These are phyloP conservation scores for Meriones unguiculatus DNA, from an alignment of 2,113 vertebrate species.

Conservation along the genomic window DNA sequence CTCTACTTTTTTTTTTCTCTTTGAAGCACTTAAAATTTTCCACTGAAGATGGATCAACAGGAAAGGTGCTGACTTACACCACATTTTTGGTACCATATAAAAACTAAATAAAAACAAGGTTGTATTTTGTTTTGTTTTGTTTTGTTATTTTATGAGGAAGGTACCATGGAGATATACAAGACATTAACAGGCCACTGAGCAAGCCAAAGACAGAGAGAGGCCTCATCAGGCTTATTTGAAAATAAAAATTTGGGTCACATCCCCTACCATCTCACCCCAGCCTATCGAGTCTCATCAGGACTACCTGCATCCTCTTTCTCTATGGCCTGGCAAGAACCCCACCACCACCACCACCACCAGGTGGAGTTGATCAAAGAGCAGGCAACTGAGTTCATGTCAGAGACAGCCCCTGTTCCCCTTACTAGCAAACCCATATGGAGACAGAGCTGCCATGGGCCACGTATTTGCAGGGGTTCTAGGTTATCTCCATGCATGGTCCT, in stretches of 20 bases:
- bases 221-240: slow-evolving; percentile 77
- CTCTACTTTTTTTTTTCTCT: background rate
- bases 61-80: slow-evolving; percentile 56
- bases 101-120: slow-evolving; percentile 81
- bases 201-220: background rate
- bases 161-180: background rate
- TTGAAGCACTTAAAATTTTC: slow-evolving; percentile 58
- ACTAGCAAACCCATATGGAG: too few relatives aligned
- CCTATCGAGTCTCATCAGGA: too few relatives aligned
- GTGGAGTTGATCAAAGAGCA: too few relatives aligned
- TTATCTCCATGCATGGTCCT: too few relatives aligned
- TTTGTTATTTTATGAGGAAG: slow-evolving; percentile 24
- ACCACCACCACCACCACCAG: too few relatives aligned
- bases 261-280: too few relatives aligned
- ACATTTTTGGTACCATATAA: slow-evolving; percentile 78
- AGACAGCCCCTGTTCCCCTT: too few relatives aligned
- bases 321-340: too few relatives aligned
- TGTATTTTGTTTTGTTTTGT: background rate
- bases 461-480: too few relatives aligned
- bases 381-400: too few relatives aligned
- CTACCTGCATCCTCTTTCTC: too few relatives aligned
- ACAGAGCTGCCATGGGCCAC: too few relatives aligned
- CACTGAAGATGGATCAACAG: slow-evolving; percentile 64
- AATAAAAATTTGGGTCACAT: slow-evolving; percentile 74
- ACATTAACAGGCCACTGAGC: background rate